A percentile compares a stretch with the other conserved stretches of the same genome.
Evolutionary conservation across 2,797 vertebrate species (phyloP).

Genomic region (Adelosebastes latens): DNA sequence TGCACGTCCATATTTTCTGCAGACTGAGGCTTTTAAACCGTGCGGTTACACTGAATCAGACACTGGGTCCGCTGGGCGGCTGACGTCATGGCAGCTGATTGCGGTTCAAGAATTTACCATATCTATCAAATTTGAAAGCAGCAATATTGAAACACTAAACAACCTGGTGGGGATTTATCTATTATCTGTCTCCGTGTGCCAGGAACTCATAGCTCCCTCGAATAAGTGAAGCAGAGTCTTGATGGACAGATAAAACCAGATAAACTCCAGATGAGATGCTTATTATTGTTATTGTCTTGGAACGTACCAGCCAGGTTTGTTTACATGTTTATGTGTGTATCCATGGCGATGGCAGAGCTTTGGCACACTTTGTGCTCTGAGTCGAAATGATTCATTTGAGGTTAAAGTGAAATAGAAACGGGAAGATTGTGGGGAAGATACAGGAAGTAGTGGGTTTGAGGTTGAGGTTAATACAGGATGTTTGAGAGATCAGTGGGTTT

Average conservation of each 20-base stretch:
- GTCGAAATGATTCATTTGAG: slow-evolving; percentile 47
- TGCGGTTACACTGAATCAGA: slow-evolving; percentile 19
- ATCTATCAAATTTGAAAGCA: slow-evolving; percentile 45
- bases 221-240: slow-evolving; percentile 38
- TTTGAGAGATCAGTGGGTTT: neutral
- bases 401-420: slow-evolving; percentile 28
- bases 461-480: slow-evolving; percentile 16
- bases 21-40: neutral
- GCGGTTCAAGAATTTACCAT: slow-evolving; percentile 42
- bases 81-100: slow-evolving; percentile 61
- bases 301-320: slow-evolving; percentile 71
- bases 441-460: slow-evolving; percentile 19
- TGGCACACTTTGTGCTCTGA: neutral
- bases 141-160: slow-evolving; percentile 38
- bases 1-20: neutral
- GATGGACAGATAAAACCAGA: slow-evolving; percentile 74
- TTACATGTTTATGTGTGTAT: slow-evolving; percentile 63
- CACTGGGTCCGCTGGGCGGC: slow-evolving; percentile 19
- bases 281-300: slow-evolving; percentile 71
- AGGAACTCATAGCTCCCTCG: slow-evolving; percentile 32
- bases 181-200: slow-evolving; percentile 55
- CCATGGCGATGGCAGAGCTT: slow-evolving; percentile 32
- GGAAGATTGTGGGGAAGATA: neutral
- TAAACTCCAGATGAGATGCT: slow-evolving; percentile 73
- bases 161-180: slow-evolving; percentile 55